These are phyloP conservation scores for Caenorhabditis sp. DNA, from an alignment of 2,888 invertebrate genomes.

Conservation along the genomic window DNA sequence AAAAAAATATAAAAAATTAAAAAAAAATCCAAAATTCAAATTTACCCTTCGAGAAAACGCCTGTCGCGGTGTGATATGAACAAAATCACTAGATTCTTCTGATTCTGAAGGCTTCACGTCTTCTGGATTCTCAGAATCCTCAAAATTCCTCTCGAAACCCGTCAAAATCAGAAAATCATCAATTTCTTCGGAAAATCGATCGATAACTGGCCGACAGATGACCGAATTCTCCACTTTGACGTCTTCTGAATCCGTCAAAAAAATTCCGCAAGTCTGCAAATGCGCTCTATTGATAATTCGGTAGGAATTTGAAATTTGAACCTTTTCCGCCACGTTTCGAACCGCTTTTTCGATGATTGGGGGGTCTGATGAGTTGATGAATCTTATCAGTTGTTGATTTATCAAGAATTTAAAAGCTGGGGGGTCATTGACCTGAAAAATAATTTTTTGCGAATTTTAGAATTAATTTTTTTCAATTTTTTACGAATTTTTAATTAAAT, in stretches of 20 bases:
- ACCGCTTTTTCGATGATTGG: background rate
- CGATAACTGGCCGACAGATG: constrained; percentile 15
- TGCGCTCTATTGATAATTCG: background rate
- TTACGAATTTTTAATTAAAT: too few relatives aligned
- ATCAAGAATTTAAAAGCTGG: constrained; percentile 1
- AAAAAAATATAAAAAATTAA: too few relatives aligned
- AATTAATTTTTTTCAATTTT: too few relatives aligned
- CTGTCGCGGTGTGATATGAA: too few relatives aligned
- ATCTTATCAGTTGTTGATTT: background rate
- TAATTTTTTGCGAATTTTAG: too few relatives aligned
- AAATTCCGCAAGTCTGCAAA: constrained; percentile 10
- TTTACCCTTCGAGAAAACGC: too few relatives aligned
- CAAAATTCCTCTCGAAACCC: background rate
- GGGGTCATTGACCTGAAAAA: background rate
- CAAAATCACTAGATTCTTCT: constrained; percentile 4
- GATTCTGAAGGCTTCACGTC: background rate
- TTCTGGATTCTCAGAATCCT: background rate
- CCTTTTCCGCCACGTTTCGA: constrained; percentile 9
- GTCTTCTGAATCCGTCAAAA: constrained; percentile 11
- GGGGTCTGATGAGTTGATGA: background rate
- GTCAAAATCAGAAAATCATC: constrained; percentile 15
- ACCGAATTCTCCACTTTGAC: background rate
- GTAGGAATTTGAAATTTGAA: background rate
- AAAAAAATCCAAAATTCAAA: background rate
- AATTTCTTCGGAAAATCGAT: background rate